Evolutionary conservation across 1,140 invertebrate genomes (phyloP), one percentile per base, ranked within the genome.

Genomic region (Anastrepha ludens): DNA sequence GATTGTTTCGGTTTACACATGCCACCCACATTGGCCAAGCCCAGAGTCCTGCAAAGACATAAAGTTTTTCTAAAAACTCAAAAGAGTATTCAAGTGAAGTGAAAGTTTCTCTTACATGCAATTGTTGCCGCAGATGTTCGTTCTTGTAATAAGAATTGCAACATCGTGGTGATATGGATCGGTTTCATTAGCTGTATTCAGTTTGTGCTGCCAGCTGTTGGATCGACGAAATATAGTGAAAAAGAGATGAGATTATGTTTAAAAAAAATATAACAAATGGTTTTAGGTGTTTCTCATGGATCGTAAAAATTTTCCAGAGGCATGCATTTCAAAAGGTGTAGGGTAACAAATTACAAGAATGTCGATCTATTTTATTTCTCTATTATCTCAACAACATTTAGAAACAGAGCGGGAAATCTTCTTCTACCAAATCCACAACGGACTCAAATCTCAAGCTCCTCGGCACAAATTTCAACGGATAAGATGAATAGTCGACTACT

Each of bases 161-260:
- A 98, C 97, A 91, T 99, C 98, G 92, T 99, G 98, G 91, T 99
- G 98, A 91, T 98, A 96, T 6, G 97, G 97, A 94, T 98, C 96
- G 4, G 95, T 94, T 89, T 98, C 97, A 89, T 96, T 95, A 7
- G 88, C 89, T 0, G 96, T 96, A 93, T 98, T 98, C 85, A 97
- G 93, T 85, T 95, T 95, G 89, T 96, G 95, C 92, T 98, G 98
- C 96, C 97, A 98, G 89, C 96, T 93, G 62, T 17, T 62, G 60
- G 59, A 5, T 39, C 9, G 20, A 9, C 15, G 44, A 81, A 29
- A 81, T n/a, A 7, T 62, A 67, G 64, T 67, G 20, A 67, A 29
- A 15, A 29, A 6, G 50, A 55, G 11, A 55, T 17, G 15, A 62
- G 4, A 62, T 62, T 62, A 29, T 29, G 29, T 29, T 29, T 29